Evolutionary conservation across 2,888 invertebrate species (phyloP).

Genomic region (Rambutsinella grinnellia): DNA sequence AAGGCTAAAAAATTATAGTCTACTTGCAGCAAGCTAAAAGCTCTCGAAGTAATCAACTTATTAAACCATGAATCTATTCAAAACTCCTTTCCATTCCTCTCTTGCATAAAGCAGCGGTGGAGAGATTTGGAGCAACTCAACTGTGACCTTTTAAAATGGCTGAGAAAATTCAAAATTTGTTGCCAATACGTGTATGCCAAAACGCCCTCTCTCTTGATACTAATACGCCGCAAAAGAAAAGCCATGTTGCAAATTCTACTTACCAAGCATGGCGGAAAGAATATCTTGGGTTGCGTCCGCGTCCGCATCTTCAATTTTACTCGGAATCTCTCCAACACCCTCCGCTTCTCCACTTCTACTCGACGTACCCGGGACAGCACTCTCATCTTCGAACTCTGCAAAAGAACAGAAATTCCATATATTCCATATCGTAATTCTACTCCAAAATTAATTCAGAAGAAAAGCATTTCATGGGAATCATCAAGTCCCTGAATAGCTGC

Average conservation of each 20-base stretch:
- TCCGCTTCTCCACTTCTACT: background rate
- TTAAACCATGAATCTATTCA: slow-evolving; percentile 30
- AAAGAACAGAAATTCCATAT: background rate
- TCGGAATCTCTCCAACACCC: background rate
- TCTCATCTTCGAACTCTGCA: slow-evolving; percentile 8
- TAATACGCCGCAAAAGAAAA: background rate
- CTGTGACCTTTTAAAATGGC: slow-evolving; percentile 4
- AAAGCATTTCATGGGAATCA: too few species aligned
- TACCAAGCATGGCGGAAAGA: slow-evolving; percentile 45
- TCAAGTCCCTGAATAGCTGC: background rate
- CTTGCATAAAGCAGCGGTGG: too few species aligned
- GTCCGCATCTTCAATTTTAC: slow-evolving; percentile 6
- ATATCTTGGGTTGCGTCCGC: slow-evolving; percentile 22
- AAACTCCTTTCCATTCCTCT: too few species aligned
- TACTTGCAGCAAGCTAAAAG: too few species aligned
- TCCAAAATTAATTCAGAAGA: too few species aligned
- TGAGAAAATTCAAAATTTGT: background rate
- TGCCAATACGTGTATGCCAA: too few species aligned
- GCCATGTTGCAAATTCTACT: slow-evolving; percentile 2
- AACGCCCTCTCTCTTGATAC: background rate
- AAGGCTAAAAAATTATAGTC: too few species aligned
- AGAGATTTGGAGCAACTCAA: slow-evolving; percentile 20
- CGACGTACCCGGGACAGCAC: background rate
- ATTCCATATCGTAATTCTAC: background rate
- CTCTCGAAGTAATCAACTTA: slow-evolving; percentile 5